Evolutionary conservation across 2,113 vertebrate species (phyloP).

Genomic region (Oenanthe melanoleuca): DNA sequence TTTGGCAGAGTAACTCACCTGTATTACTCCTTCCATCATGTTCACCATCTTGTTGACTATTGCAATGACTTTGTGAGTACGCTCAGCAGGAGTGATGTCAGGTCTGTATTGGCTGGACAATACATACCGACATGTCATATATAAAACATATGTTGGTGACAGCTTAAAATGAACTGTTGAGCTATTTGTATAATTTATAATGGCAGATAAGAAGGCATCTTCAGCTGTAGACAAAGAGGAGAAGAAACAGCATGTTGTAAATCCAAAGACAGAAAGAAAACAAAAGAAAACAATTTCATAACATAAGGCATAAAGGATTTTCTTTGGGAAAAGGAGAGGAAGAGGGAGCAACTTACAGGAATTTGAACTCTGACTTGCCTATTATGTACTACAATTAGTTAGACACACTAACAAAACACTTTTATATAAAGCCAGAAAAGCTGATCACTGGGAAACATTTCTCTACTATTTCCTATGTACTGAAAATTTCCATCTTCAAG

Average conservation of each 20-base stretch:
- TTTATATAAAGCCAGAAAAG: background rate
- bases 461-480: background rate
- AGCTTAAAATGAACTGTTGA: constrained; percentile 98
- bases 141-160: constrained; percentile 93
- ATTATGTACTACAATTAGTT: background rate
- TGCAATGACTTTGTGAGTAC: constrained; percentile 96
- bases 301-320: background rate
- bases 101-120: constrained; percentile 90
- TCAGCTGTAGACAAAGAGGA: constrained; percentile 80
- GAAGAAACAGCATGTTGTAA: background rate
- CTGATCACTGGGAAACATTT: background rate
- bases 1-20: constrained; percentile 81
- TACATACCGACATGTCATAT: constrained; percentile 96
- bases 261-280: background rate
- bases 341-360: background rate
- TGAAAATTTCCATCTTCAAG: background rate
- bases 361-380: background rate
- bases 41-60: constrained; percentile 99
- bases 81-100: constrained; percentile 88
- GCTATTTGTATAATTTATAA: constrained; percentile 99
- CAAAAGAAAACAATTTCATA: background rate
- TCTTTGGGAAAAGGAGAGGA: background rate
- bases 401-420: background rate
- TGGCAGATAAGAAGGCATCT: constrained; percentile 94
- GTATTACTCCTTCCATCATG: constrained; percentile 99